Percentiles rank a stretch among this genome's conserved stretches.
Conservation (phyloP, 2,888 invertebrate genomes). For the Agrochola circellaris region DNA sequence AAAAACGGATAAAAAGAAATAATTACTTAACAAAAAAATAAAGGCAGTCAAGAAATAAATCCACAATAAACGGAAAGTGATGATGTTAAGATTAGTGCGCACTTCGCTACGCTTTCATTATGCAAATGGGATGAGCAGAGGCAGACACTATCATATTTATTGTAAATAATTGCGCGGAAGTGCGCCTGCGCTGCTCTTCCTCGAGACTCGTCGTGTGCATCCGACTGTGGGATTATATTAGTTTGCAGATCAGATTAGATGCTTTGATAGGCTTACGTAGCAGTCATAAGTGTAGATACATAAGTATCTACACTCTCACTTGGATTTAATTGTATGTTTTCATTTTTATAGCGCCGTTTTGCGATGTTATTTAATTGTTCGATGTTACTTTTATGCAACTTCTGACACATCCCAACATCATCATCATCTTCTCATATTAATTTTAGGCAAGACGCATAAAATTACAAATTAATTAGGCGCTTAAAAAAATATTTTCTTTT, state of each 20-base stretch:
- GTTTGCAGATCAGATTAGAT: slow-evolving; percentile 50
- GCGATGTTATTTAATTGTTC: background rate
- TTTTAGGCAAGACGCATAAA: too few relatives aligned
- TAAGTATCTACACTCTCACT: slow-evolving; percentile 34
- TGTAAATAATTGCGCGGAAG: slow-evolving; percentile 70
- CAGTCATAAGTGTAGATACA: background rate
- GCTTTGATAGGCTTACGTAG: slow-evolving; percentile 13
- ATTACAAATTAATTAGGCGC: too few relatives aligned
- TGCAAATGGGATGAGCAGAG: slow-evolving; percentile 57
- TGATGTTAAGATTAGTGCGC: slow-evolving; percentile 39
- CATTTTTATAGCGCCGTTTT: background rate
- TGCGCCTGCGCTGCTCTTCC: slow-evolving; percentile 55
- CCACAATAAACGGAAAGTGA: slow-evolving; percentile 46
- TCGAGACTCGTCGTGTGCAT: slow-evolving; percentile 65
- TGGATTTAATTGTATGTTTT: slow-evolving; percentile 20
- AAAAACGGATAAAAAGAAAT: background rate
- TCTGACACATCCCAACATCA: too few relatives aligned
- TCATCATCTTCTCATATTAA: too few relatives aligned
- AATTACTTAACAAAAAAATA: background rate
- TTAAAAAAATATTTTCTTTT: too few relatives aligned
- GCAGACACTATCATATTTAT: slow-evolving; percentile 57
- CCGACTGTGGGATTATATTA: slow-evolving; percentile 66
- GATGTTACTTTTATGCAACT: slow-evolving; percentile 7
- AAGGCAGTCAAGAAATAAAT: background rate
- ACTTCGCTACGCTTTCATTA: slow-evolving; percentile 61